Evolutionary conservation across 2,797 vertebrate species (phyloP).

Genomic region (Ara ararauna): DNA sequence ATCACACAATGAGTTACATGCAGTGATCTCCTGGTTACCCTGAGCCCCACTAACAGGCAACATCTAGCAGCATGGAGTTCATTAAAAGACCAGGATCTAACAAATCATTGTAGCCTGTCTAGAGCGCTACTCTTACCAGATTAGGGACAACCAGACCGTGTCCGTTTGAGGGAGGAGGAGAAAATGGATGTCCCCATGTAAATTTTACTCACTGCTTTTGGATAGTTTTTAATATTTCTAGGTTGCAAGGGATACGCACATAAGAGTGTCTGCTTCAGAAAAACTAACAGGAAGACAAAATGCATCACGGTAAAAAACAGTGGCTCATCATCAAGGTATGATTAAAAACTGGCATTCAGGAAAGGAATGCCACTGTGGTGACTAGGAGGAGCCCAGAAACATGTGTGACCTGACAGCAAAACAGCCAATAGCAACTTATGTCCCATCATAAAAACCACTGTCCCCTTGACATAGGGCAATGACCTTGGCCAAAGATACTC

Average conservation of each 20-base stretch:
- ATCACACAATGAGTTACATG: fast-evolving
- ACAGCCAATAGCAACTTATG: not conserved
- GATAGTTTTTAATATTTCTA: not conserved
- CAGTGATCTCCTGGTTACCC: not conserved
- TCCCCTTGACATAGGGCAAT: not conserved
- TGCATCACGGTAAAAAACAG: not conserved
- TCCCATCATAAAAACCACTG: not conserved
- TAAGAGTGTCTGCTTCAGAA: not conserved
- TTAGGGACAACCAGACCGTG: fast-evolving
- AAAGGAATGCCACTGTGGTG: not conserved
- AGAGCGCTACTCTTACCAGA: not conserved
- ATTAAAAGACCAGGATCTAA: not conserved
- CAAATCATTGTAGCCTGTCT: not conserved
- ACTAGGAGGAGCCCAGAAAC: not conserved
- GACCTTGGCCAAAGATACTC: not conserved
- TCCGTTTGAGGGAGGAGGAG: fast-evolving
- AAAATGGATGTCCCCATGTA: not conserved
- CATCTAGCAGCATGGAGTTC: not conserved
- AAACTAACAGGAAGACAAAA: not conserved
- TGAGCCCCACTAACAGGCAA: not conserved
- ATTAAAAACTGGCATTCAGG: not conserved
- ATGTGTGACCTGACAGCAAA: not conserved
- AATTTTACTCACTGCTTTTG: not conserved
- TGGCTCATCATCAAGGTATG: not conserved
- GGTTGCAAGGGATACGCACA: not conserved